Conservation (phyloP, 2,797 vertebrate species). For the Danio kyathit region DNA sequence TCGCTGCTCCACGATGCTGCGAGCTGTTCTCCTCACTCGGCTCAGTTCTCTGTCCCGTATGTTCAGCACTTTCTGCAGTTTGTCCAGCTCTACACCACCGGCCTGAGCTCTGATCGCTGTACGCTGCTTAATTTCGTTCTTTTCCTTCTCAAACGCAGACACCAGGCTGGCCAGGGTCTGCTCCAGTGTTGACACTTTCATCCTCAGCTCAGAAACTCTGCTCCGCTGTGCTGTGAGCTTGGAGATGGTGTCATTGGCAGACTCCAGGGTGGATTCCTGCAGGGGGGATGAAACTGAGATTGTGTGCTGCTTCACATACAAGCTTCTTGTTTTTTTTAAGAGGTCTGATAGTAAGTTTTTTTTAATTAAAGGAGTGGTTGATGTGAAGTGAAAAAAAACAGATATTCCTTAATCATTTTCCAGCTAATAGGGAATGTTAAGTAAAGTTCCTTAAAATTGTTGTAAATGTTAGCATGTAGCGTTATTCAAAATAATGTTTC, state of each 20-base stretch:
- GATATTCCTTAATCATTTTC: too few species aligned
- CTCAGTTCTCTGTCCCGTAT: slow-evolving; percentile 84
- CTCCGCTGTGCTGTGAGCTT: slow-evolving; percentile 78
- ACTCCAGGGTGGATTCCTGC: slow-evolving; percentile 81
- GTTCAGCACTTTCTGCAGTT: slow-evolving; percentile 80
- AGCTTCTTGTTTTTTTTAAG: neutral
- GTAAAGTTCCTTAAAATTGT: too few species aligned
- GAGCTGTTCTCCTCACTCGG: slow-evolving; percentile 80
- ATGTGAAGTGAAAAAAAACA: too few species aligned
- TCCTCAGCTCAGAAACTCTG: slow-evolving; percentile 74
- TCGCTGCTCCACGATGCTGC: slow-evolving; percentile 81
- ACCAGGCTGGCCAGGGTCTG: slow-evolving; percentile 68
- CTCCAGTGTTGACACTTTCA: slow-evolving; percentile 78
- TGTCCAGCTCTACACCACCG: slow-evolving; percentile 76
- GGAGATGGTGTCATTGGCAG: slow-evolving; percentile 77
- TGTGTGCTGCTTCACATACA: neutral
- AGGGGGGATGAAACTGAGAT: neutral
- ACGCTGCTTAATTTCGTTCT: slow-evolving; percentile 63
- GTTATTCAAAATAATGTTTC: too few species aligned
- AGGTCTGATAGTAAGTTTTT: neutral
- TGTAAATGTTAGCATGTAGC: too few species aligned
- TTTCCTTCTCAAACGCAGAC: slow-evolving; percentile 70
- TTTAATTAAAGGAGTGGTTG: too few species aligned
- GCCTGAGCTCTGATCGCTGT: slow-evolving; percentile 69
- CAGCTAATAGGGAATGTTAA: too few species aligned